Percentiles rank a stretch among this genome's conserved stretches.
Conservation (phyloP, 2,113 vertebrate species). For the Crocuta crocuta region DNA sequence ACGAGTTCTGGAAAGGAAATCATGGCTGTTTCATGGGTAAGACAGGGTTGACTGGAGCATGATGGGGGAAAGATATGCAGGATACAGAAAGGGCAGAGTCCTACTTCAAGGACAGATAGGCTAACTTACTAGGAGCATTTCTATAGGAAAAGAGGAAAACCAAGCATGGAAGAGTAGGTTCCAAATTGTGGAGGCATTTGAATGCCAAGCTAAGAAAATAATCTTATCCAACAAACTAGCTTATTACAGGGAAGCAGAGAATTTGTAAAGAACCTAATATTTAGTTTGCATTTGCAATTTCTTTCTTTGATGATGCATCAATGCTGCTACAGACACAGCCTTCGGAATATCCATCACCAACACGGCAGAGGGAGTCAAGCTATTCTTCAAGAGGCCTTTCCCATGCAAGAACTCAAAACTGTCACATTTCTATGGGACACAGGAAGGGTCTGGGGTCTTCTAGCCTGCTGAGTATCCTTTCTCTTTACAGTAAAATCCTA, state of each 20-base stretch:
- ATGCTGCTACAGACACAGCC: background rate
- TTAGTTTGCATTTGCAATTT: background rate
- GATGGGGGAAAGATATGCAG: background rate
- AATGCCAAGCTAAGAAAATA: background rate
- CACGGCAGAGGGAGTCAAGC: background rate
- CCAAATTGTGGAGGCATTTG: background rate
- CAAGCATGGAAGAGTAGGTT: background rate
- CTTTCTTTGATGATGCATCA: background rate
- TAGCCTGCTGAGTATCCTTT: background rate
- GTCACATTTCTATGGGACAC: background rate
- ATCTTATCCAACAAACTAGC: background rate
- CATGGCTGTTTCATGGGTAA: background rate
- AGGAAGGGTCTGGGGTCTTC: background rate
- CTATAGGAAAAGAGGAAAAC: background rate
- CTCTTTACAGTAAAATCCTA: background rate
- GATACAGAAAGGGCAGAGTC: background rate
- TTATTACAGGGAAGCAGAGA: background rate
- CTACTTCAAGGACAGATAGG: background rate
- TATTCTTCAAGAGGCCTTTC: background rate
- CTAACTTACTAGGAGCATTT: background rate
- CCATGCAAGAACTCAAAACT: background rate
- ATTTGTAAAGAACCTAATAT: background rate
- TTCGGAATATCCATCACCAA: background rate
- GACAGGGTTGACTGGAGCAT: too few relatives aligned
- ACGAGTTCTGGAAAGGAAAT: background rate